These are phyloP conservation scores for Tragelaphus strepsiceros DNA, from an alignment of 2,113 vertebrate genomes.

Conservation along the genomic window DNA sequence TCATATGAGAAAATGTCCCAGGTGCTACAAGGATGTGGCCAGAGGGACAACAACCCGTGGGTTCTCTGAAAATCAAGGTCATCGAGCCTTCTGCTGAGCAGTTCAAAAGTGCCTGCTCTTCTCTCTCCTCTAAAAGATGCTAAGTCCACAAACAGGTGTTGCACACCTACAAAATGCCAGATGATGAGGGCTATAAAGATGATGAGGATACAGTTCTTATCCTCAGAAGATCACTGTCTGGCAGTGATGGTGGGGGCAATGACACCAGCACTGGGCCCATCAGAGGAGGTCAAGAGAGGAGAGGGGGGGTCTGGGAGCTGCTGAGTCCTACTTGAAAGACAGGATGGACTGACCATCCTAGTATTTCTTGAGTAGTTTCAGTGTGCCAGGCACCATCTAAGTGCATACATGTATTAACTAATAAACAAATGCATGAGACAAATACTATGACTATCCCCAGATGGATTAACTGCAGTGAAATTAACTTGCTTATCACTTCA, in stretches of 20 bases:
- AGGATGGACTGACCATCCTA: not conserved
- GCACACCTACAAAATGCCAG: not conserved
- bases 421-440: not conserved
- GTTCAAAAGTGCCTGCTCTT: not conserved
- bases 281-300: not conserved
- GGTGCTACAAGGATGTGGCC: not conserved
- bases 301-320: not conserved
- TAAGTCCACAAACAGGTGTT: not conserved
- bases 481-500: not conserved
- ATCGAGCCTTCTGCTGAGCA: not conserved
- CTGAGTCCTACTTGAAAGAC: not conserved
- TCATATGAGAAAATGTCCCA: not conserved
- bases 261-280: no score
- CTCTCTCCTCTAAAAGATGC: not conserved
- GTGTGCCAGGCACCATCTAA: not conserved
- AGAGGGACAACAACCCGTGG: no score
- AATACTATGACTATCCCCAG: not conserved
- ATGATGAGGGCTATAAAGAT: not conserved
- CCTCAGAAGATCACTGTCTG: not conserved
- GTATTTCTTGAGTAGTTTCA: not conserved
- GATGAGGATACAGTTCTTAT: not conserved
- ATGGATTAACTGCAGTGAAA: not conserved
- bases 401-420: not conserved
- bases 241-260: not conserved
- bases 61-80: not conserved